Percentiles rank a stretch among this genome's conserved stretches.
These are phyloP conservation scores for Lomographa bimaculata DNA, from an alignment of 2,888 invertebrate species.

Conservation along the genomic window DNA sequence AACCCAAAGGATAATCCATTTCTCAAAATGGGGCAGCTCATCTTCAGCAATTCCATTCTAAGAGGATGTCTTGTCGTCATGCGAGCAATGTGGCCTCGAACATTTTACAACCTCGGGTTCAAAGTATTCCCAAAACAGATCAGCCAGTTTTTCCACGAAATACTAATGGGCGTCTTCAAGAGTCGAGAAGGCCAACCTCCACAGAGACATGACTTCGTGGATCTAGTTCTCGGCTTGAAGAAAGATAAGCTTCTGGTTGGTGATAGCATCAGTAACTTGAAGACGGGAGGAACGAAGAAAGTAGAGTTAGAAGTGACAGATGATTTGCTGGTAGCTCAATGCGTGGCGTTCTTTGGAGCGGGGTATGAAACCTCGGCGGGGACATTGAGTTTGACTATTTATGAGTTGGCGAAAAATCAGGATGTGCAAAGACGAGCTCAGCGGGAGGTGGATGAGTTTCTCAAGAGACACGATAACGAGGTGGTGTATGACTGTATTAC, in stretches of 20 bases:
- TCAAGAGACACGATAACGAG: slow-evolving; percentile 36
- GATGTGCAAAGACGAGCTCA: slow-evolving; percentile 41
- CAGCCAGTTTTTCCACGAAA: slow-evolving; percentile 38
- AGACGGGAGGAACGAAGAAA: slow-evolving; percentile 33
- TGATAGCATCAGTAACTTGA: slow-evolving; percentile 44
- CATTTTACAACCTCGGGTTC: slow-evolving; percentile 44
- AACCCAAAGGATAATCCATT: slow-evolving; percentile 40
- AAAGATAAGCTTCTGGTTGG: slow-evolving; percentile 41
- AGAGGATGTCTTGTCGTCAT: slow-evolving; percentile 30
- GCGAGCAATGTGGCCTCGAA: slow-evolving; percentile 44
- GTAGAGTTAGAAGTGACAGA: slow-evolving; percentile 48
- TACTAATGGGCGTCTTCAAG: slow-evolving; percentile 43
- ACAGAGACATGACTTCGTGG: slow-evolving; percentile 51
- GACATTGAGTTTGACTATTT: slow-evolving; percentile 44
- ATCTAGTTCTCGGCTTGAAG: slow-evolving; percentile 48
- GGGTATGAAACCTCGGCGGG: slow-evolving; percentile 56
- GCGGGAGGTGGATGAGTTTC: slow-evolving; percentile 49
- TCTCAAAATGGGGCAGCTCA: slow-evolving; percentile 34
- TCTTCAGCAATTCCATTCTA: slow-evolving; percentile 31
- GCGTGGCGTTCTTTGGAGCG: slow-evolving; percentile 69
- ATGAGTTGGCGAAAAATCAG: slow-evolving; percentile 49
- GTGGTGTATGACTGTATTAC: slow-evolving; percentile 47
- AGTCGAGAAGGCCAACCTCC: slow-evolving; percentile 40
- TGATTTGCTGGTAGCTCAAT: slow-evolving; percentile 73
- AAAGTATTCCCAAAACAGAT: slow-evolving; percentile 36